Base-by-base conservation (phyloP, 2,888 invertebrate species). In the Chloromyia formosa region DNA sequence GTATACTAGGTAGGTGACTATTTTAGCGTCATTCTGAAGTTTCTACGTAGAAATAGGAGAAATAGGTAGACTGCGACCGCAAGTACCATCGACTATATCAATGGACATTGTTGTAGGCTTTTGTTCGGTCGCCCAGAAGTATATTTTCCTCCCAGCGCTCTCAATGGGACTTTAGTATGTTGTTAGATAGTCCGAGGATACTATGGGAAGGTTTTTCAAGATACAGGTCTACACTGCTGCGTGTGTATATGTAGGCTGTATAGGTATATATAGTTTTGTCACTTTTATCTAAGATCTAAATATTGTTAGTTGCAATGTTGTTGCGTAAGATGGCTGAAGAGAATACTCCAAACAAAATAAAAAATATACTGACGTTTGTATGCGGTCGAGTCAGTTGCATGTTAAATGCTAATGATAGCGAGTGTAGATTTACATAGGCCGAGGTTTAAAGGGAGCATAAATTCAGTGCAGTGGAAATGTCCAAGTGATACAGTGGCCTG, bases 311-410 rank as follows among this genome's bases (percentile, higher is more conserved):
- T 60, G 27, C 27, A 35, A 49, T 66, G 49, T 66, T 16, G 20
- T 66, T 66, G 66, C 66, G 23, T 66, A 49, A 66, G 1, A 9
- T 40, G 42, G 42, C 12, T 18, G 62, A 10, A 42, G 35, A 12
- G n/a, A n/a, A 35, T 35, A 7, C 27, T 7, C 27, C 45, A 22
- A 22, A 10, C 12, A 49, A 5, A 35, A n/a, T n/a, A n/a, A 2
- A 22, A n/a, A 22, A 49, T 40, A 56, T 56, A 71, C 71, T 58
- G 71, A 71, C 71, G 58, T 71, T 58, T 58, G 56, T 56, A 22
- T 35, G 35, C 49, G 49, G 35, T 42, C 62, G 20, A 42, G 12
- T 7, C 18, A 69, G 16, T 58, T 71, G 71, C 71, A 56, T 71
- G 71, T 18, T 9, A 71, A 71, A 40, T n/a, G 20, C 7, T 40